Conservation (phyloP, 2,797 vertebrate genomes). For the Enteromius paludinosus region DNA sequence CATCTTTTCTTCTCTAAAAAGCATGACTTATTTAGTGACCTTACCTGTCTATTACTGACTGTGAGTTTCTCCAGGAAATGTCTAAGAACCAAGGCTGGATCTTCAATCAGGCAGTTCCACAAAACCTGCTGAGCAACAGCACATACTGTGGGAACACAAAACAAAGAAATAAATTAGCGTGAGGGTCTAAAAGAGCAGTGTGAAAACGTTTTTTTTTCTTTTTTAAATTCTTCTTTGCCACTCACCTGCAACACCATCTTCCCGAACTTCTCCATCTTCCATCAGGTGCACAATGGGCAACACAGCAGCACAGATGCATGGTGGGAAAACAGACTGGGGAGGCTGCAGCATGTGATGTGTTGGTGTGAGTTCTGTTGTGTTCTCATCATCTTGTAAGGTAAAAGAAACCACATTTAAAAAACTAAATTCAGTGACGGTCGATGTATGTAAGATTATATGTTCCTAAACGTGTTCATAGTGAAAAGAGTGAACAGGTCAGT, state of each 20-base stretch:
- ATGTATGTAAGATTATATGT: neutral
- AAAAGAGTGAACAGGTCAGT: neutral
- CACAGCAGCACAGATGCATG: constrained; percentile 97
- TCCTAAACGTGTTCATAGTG: neutral
- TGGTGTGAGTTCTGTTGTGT: constrained; percentile 93
- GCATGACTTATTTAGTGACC: neutral
- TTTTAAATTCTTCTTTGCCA: neutral
- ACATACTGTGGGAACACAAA: constrained; percentile 80
- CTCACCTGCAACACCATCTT: constrained; percentile 95
- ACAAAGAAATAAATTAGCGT: neutral
- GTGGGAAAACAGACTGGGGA: constrained; percentile 96
- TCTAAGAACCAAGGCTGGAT: constrained; percentile 94
- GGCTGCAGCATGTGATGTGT: constrained; percentile 96
- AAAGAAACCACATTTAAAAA: constrained; percentile 17
- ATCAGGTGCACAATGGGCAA: constrained; percentile 97
- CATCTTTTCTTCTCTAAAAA: neutral
- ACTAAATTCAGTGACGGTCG: neutral
- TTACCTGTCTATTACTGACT: constrained; percentile 96
- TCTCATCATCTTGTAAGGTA: constrained; percentile 87
- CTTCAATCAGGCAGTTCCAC: constrained; percentile 99
- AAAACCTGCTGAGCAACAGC: constrained; percentile 97
- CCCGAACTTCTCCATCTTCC: constrained; percentile 97
- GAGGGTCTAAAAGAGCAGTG: neutral
- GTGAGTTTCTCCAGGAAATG: constrained; percentile 98
- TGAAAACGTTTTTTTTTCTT: neutral